Percentiles rank a stretch among this genome's conserved stretches.
Conservation (phyloP, 2,888 invertebrate species). For the Deroplatys truncata region DNA sequence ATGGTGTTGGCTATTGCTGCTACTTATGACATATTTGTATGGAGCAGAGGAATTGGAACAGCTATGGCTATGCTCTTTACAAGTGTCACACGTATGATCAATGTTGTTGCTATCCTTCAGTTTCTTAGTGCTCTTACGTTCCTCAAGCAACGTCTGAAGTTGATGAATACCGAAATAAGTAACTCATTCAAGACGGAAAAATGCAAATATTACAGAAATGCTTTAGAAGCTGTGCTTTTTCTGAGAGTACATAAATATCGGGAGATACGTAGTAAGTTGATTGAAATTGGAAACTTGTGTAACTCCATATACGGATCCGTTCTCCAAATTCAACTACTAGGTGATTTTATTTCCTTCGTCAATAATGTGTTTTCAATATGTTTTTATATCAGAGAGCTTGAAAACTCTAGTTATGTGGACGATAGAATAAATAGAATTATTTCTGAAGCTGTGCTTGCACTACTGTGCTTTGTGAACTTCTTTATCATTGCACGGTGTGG, state of each 20-base stretch:
- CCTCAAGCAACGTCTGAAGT: background rate
- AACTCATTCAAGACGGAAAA: background rate
- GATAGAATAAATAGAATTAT: background rate
- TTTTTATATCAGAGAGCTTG: background rate
- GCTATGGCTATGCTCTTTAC: background rate
- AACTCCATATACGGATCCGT: background rate
- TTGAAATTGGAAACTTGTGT: background rate
- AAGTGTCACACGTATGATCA: background rate
- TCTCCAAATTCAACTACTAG: background rate
- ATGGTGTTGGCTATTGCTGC: background rate
- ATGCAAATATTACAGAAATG: too few relatives aligned
- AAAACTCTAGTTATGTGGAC: background rate
- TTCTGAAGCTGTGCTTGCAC: background rate
- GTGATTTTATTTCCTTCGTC: background rate
- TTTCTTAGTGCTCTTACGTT: background rate
- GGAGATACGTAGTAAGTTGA: background rate
- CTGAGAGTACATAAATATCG: too few relatives aligned
- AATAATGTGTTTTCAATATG: background rate
- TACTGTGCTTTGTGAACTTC: background rate
- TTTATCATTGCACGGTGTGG: background rate
- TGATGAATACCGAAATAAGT: background rate
- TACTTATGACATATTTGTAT: background rate
- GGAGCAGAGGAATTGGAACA: background rate
- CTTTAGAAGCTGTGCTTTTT: too few relatives aligned
- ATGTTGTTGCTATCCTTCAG: background rate